Evolutionary conservation across 2,113 vertebrate species (phyloP), one percentile per base, ranked within the genome.

Genomic region (Pterocles gutturalis): DNA sequence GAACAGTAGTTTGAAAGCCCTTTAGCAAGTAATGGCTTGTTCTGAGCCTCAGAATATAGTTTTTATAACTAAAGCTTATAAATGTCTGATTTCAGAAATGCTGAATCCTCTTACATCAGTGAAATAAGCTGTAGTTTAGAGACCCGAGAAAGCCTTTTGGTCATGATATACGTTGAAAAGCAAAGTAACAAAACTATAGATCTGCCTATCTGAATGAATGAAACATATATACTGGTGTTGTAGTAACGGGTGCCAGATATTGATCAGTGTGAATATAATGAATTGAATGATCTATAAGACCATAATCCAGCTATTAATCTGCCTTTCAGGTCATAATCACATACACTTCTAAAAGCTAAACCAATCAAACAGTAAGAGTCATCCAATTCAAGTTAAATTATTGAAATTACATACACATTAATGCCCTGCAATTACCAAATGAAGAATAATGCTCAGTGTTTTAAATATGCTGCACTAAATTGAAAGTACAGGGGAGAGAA

Each of bases 291-390:
- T 98, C 97, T 96, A 98, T 98, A 98, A 97, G 7, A 98, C 97
- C 95, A 98, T 98, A 98, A 98, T 98, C 97, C 89, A 96, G 89
- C 94, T 98, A 98, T 98, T 98, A 98, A 98, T 98, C 96, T 98
- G 95, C 91, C 95, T 98, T 98, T 98, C 96, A 97, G 97, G 94
- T 97, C 96, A 97, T 98, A 97, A 98, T 98, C 96, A 97, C 95
- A 96, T 90, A 92, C 55, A 96, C 80, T 97, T 97, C 96, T 98
- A 96, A 98, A 97, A 97, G 92, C 95, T 97, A 97, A 98, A 97
- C 91, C 95, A 97, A 97, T 98, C 95, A 98, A 97, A 97, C 57
- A 96, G 81, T 90, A 95, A 92, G 93, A 96, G 20, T 96, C 96
- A 92, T 98, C 96, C 95, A 97, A 98, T 61, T 97, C 96, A 97